Base-by-base conservation (phyloP, 1,140 invertebrate genomes). In the Plodia interpunctella region DNA sequence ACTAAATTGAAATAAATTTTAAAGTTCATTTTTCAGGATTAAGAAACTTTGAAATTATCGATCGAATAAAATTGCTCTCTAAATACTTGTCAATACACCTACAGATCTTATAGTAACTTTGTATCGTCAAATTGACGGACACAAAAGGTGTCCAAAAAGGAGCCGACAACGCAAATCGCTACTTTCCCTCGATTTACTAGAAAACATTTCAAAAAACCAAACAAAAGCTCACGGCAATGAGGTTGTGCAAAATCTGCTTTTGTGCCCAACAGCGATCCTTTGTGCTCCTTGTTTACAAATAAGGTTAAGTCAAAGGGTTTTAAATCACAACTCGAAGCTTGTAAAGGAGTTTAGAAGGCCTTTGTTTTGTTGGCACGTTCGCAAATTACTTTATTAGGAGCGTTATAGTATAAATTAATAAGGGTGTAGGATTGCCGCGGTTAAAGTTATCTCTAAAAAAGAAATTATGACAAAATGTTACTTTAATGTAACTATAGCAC, bases 251-350 rank as follows among this genome's bases (percentile, higher is more conserved):
- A 78, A 82, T 83, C 71, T 44, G 13, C 76, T 66, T 81, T 74
- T 78, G 67, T 74, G 72, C 68, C 62, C 77, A 78, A 83, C 82
- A 80, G 70, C 74, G 62, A 75, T 72, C 83, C 82, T 89, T 89
- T 89, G 83, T 89, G 71, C 72, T 71, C 66, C 67, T 76, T 89
- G 87, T 89, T 89, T 89, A 87, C 87, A 85, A 87, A 87, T 82
- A 87, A 78, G 68, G 76, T 77, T 66, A 74, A 81, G 76, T 84
- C 84, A 87, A 87, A 89, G 87, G 87, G 85, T 88, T 87, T 87
- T 89, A 89, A 88, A 89, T 89, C 84, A 88, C 76, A 68, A 79
- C 84, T 87, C 76, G 83, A 87, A 89, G 85, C 78, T 87, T 83
- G 80, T 87, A 89, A 25, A 87, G 80, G 87, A 80, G 74, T 79